Percentiles rank a stretch among this genome's conserved stretches.
Evolutionary conservation across 1,140 invertebrate genomes (phyloP).

Genomic region (Triops cancriformis): DNA sequence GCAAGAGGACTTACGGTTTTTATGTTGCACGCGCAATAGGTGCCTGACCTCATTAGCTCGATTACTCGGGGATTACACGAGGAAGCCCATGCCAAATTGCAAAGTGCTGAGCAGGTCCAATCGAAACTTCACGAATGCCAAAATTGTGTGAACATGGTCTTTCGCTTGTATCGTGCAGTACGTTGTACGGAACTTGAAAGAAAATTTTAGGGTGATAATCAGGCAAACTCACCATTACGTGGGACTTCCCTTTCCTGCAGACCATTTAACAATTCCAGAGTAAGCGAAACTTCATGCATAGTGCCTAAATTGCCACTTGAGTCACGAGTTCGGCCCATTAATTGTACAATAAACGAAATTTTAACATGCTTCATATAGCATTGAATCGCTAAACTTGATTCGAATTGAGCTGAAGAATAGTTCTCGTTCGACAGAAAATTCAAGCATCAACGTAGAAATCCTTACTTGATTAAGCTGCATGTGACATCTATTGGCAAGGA

Average conservation of each 20-base stretch:
- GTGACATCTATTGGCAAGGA: background rate
- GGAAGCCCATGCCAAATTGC: conserved; percentile 38
- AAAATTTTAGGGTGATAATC: background rate
- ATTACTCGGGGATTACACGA: conserved; percentile 81
- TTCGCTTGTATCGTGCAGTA: background rate
- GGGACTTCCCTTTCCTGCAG: too few relatives aligned
- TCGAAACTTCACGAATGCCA: background rate
- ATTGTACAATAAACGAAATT: too few relatives aligned
- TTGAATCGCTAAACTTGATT: too few relatives aligned
- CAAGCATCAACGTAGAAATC: background rate
- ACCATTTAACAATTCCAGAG: background rate
- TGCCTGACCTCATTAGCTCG: too few relatives aligned
- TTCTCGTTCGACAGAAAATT: background rate
- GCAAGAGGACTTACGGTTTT: too few relatives aligned
- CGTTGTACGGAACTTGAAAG: too few relatives aligned
- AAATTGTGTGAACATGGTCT: background rate
- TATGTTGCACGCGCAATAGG: too few relatives aligned
- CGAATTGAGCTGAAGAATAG: background rate
- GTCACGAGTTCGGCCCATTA: background rate
- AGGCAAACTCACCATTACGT: too few relatives aligned
- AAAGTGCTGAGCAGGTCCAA: background rate
- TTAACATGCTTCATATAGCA: too few relatives aligned
- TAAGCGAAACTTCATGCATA: background rate
- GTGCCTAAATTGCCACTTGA: background rate
- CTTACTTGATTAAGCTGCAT: background rate